Percentiles rank a stretch among this genome's conserved stretches.
Conservation (phyloP, 2,888 invertebrate genomes). For the Drosophila helvetica region DNA sequence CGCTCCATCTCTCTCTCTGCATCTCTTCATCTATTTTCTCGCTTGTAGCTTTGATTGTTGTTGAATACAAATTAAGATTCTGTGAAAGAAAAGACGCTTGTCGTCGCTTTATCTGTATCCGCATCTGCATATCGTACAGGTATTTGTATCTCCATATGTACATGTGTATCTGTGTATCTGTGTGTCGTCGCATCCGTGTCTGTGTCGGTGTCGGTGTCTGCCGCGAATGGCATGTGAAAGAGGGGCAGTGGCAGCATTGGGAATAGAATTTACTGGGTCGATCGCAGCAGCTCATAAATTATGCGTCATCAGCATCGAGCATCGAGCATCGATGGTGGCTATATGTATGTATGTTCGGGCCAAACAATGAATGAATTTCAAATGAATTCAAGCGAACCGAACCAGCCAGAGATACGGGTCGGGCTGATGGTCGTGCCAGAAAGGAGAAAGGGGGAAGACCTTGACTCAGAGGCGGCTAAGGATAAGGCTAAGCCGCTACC, state of each 20-base stretch:
- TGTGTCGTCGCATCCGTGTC: conserved; percentile 16
- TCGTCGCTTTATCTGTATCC: conserved; percentile 26
- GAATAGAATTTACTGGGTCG: conserved; percentile 54
- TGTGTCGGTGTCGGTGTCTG: neutral
- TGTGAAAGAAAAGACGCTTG: conserved; percentile 52
- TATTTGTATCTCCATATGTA: conserved; percentile 7
- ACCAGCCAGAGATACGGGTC: neutral
- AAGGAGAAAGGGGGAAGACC: conserved; percentile 9
- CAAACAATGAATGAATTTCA: conserved; percentile 55
- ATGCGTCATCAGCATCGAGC: conserved; percentile 47
- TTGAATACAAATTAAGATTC: conserved; percentile 67
- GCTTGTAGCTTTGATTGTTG: conserved; percentile 17
- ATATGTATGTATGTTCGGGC: neutral
- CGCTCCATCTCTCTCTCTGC: conserved; percentile 12
- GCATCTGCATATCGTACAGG: conserved; percentile 41
- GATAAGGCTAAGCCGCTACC: conserved; percentile 11
- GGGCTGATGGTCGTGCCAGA: neutral
- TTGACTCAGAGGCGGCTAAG: conserved; percentile 14
- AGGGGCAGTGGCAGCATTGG: conserved; percentile 21
- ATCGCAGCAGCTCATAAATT: conserved; percentile 47
- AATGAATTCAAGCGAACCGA: conserved; percentile 36
- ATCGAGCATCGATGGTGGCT: conserved; percentile 10
- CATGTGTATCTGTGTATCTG: conserved; percentile 17
- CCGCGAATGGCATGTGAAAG: conserved; percentile 17
- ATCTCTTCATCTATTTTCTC: neutral